Conservation (phyloP, 2,113 vertebrate species). For the Rana temporaria region DNA sequence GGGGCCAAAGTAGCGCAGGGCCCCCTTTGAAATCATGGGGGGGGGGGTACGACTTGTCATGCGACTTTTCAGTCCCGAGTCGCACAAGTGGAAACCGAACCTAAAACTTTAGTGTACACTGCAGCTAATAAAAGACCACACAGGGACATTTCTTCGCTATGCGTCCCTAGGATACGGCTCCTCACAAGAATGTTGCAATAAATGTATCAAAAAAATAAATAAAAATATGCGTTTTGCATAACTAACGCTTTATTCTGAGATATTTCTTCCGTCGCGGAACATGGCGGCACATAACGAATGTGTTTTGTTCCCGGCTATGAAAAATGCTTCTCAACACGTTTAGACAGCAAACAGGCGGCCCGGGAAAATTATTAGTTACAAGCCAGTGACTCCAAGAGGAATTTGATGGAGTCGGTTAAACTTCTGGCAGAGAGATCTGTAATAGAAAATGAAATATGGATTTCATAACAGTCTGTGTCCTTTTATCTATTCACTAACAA, state of each 20-base stretch:
- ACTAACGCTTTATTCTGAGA: neutral
- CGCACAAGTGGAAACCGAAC: too few relatives aligned
- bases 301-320: constrained; percentile 41
- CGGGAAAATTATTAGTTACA: constrained; percentile 54
- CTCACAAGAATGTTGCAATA: too few relatives aligned
- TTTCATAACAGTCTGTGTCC: constrained; percentile 37
- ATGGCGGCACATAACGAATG: constrained; percentile 22
- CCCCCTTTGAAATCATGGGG: too few relatives aligned
- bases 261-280: neutral
- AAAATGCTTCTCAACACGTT: constrained; percentile 45
- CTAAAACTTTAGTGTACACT: too few relatives aligned
- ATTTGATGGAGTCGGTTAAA: constrained; percentile 54
- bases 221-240: too few relatives aligned
- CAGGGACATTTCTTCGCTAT: too few relatives aligned
- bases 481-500: constrained; percentile 51
- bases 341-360: constrained; percentile 30
- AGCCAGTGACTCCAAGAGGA: constrained; percentile 47
- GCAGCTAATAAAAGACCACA: too few relatives aligned
- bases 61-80: too few relatives aligned
- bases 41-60: too few relatives aligned
- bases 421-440: constrained; percentile 52
- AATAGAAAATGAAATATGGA: constrained; percentile 45
- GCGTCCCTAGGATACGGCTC: too few relatives aligned
- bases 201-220: too few relatives aligned
- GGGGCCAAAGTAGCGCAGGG: too few relatives aligned